Evolutionary conservation across 2,888 invertebrate genomes (phyloP).

Genomic region (Stenurella melanura): DNA sequence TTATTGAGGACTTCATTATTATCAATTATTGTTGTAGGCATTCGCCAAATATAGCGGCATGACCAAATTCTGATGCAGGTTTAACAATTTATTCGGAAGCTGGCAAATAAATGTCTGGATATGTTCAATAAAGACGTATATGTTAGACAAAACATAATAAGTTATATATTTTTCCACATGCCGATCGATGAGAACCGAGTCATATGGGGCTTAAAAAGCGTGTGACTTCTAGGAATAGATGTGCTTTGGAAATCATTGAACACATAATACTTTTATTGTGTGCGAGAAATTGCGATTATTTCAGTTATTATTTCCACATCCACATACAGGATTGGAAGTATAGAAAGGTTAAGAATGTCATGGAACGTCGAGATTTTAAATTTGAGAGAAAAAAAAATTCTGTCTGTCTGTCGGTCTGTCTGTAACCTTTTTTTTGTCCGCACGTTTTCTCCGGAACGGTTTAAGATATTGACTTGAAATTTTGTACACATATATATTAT

Average conservation of each 20-base stretch:
- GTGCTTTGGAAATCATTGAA: not conserved
- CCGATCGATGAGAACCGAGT: not conserved
- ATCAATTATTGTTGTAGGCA: conserved; percentile 50
- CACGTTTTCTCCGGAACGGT: too few species aligned
- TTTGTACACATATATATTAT: too few species aligned
- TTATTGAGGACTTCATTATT: conserved; percentile 60
- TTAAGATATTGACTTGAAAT: too few species aligned
- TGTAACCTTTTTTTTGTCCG: too few species aligned
- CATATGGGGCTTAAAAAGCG: not conserved
- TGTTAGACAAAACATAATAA: not conserved
- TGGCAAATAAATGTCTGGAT: not conserved
- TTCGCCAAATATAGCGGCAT: conserved; percentile 28
- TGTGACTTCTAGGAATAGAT: not conserved
- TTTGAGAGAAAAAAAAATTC: too few species aligned
- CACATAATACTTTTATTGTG: not conserved
- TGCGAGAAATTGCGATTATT: too few species aligned
- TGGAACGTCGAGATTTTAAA: too few species aligned
- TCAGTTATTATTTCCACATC: too few species aligned
- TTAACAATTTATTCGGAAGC: conserved; percentile 15
- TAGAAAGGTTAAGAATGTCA: too few species aligned
- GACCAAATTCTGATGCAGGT: conserved; percentile 31
- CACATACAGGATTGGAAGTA: too few species aligned
- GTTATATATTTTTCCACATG: not conserved
- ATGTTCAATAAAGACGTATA: conserved; percentile 5
- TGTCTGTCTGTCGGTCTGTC: too few species aligned